These are phyloP conservation scores for Heliothis virescens DNA, from an alignment of 1,140 invertebrate genomes.

Conservation along the genomic window DNA sequence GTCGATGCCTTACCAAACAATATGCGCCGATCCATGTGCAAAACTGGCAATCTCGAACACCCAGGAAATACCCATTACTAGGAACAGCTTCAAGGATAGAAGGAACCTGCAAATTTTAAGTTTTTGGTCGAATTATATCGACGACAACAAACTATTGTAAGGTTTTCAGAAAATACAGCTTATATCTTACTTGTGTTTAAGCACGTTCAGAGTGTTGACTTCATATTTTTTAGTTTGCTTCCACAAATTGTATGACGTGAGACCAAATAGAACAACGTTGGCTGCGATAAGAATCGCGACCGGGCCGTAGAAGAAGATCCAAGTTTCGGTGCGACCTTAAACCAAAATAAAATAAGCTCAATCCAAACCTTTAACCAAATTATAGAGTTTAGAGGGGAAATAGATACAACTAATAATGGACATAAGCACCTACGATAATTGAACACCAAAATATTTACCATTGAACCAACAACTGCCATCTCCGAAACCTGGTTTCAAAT, in stretches of 20 bases:
- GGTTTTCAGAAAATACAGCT: conserved; percentile 4
- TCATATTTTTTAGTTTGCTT: conserved; percentile 83
- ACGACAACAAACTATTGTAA: neutral
- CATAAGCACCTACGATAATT: too few relatives aligned
- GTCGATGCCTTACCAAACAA: conserved; percentile 75
- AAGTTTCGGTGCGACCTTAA: conserved; percentile 85
- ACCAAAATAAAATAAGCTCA: conserved; percentile 42
- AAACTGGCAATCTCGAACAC: conserved; percentile 88
- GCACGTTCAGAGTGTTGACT: conserved; percentile 84
- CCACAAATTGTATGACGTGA: conserved; percentile 87
- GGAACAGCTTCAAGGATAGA: conserved; percentile 89
- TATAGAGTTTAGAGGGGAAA: too few relatives aligned
- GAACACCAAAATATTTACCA: conserved; percentile 72
- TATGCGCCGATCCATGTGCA: conserved; percentile 74
- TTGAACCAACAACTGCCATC: conserved; percentile 88
- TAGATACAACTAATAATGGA: too few relatives aligned
- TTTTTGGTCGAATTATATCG: too few relatives aligned
- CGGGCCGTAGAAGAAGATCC: conserved; percentile 90
- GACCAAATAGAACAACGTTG: conserved; percentile 87
- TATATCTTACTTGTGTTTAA: conserved; percentile 87
- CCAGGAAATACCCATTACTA: conserved; percentile 92
- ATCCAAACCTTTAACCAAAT: neutral
- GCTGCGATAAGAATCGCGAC: conserved; percentile 85
- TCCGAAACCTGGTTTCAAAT: conserved; percentile 88
- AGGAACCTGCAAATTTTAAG: conserved; percentile 85